These are phyloP conservation scores for Napeogenes sylphis DNA, from an alignment of 2,888 invertebrate genomes.

Conservation along the genomic window DNA sequence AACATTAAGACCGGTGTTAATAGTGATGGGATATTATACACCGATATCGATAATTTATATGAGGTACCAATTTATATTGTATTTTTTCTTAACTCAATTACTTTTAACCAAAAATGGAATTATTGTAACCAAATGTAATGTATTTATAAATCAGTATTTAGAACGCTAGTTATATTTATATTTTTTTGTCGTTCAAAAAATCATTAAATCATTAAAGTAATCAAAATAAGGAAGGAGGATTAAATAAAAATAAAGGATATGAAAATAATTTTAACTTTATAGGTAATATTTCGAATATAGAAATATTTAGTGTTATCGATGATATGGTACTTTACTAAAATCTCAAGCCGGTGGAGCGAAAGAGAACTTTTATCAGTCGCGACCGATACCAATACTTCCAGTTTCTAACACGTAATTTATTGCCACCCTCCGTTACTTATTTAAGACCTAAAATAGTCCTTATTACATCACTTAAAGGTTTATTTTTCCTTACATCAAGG, in stretches of 20 bases:
- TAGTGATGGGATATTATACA: constrained; percentile 35
- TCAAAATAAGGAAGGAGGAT: too few species aligned
- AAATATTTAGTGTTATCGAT: constrained; percentile 11
- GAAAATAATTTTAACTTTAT: too few species aligned
- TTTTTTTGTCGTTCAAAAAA: too few species aligned
- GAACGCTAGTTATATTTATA: too few species aligned
- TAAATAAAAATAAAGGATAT: too few species aligned
- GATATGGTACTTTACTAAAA: constrained; percentile 43
- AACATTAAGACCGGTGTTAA: constrained; percentile 45
- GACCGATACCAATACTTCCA: constrained; percentile 66
- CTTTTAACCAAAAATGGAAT: too few species aligned
- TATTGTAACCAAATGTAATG: too few species aligned
- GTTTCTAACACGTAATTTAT: constrained; percentile 66
- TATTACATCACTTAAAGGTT: constrained; percentile 20
- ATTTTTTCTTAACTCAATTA: neutral
- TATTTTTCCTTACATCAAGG: constrained; percentile 11
- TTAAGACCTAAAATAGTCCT: constrained; percentile 14
- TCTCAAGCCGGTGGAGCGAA: constrained; percentile 60
- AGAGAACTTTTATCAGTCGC: constrained; percentile 70
- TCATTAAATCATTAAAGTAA: too few species aligned
- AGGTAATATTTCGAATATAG: neutral
- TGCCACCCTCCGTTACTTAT: constrained; percentile 50
- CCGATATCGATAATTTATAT: constrained; percentile 29
- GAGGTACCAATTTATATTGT: neutral
- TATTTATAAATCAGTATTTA: too few species aligned